Evolutionary conservation across 2,888 invertebrate species (phyloP).

Genomic region (Pimpla rufipes): DNA sequence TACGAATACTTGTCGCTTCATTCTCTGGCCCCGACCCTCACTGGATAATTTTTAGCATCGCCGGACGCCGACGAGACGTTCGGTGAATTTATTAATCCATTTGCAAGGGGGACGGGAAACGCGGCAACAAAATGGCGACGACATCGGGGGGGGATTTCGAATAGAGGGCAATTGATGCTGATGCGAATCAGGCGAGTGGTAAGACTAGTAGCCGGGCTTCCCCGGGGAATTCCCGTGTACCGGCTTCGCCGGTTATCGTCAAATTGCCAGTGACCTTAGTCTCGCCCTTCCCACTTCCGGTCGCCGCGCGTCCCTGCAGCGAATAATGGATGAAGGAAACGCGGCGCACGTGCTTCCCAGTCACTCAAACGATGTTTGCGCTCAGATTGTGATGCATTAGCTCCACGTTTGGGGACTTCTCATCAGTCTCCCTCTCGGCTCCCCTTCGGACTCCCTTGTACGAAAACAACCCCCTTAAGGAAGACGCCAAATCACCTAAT

Average conservation of each 20-base stretch:
- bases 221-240: slow-evolving; percentile 2
- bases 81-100: no score
- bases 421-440: not conserved
- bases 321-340: slow-evolving; percentile 11
- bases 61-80: no score
- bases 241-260: not conserved
- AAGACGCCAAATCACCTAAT: no score
- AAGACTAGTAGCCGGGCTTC: not conserved
- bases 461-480: no score
- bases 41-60: no score
- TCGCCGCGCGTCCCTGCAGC: not conserved
- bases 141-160: not conserved
- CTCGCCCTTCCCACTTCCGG: not conserved
- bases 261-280: slow-evolving; percentile 18
- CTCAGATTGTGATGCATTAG: not conserved
- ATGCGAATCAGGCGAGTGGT: not conserved
- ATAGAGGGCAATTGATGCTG: not conserved
- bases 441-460: not conserved
- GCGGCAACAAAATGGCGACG: not conserved
- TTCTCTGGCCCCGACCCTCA: no score
- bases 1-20: no score
- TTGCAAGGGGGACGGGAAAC: not conserved
- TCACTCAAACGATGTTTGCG: slow-evolving; percentile 5
- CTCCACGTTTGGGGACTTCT: not conserved
- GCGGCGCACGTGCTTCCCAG: slow-evolving; percentile 1